Conservation (phyloP, 2,888 invertebrate genomes). For the Allacma fusca region DNA sequence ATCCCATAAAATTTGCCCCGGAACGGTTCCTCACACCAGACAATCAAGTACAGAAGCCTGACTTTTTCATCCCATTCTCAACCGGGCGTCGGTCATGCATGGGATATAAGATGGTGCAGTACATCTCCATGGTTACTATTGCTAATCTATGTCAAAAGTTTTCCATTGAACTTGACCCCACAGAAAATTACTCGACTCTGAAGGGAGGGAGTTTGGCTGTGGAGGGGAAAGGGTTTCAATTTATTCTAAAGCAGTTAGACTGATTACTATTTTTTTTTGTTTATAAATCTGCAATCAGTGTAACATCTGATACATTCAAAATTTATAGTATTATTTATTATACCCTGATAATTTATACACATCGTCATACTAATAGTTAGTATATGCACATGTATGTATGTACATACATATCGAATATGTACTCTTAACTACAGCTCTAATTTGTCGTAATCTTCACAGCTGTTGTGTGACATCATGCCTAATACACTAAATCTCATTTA, state of each 20-base stretch:
- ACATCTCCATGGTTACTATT: conserved; percentile 68
- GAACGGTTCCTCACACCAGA: conserved; percentile 72
- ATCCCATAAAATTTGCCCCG: conserved; percentile 76
- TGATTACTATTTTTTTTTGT: conserved; percentile 17
- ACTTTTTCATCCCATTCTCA: conserved; percentile 84
- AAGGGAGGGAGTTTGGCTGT: conserved; percentile 70
- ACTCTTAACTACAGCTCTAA: neutral
- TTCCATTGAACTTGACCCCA: conserved; percentile 70
- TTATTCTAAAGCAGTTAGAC: conserved; percentile 65
- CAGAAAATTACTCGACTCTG: conserved; percentile 67
- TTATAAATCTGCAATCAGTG: neutral
- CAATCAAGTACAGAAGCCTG: conserved; percentile 70
- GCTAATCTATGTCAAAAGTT: conserved; percentile 77
- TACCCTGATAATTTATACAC: neutral
- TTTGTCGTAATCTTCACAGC: neutral
- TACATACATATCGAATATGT: neutral
- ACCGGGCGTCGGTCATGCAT: conserved; percentile 85
- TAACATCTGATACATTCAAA: conserved; percentile 10
- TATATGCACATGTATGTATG: neutral
- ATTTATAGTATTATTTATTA: conserved; percentile 36
- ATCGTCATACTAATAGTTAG: conserved; percentile 6
- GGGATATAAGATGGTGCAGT: conserved; percentile 80
- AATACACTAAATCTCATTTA: conserved; percentile 21
- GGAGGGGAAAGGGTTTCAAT: conserved; percentile 67
- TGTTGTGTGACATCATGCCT: neutral